Percentiles rank a stretch among this genome's conserved stretches.
phyloP scores from a whole-genome alignment of 2,113 vertebrate genomes.

The Chrysochloris asiatica region DNA sequence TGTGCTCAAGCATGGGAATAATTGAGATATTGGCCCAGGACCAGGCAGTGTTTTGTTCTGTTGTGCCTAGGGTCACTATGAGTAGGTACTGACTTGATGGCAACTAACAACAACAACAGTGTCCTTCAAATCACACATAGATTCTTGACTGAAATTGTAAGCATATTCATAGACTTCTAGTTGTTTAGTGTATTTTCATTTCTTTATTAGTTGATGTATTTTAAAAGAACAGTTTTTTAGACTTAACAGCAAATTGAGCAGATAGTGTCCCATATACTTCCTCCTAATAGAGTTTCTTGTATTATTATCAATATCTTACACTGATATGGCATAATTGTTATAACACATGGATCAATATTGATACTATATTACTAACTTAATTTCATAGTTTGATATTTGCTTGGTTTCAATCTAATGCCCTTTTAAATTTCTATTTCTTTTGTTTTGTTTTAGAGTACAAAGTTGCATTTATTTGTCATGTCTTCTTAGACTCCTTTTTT shows the following conservation, averaged over 20 bases:
- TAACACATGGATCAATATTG: background rate
- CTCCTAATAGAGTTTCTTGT: background rate
- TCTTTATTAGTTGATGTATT: background rate
- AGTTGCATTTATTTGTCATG: background rate
- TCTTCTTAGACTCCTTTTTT: background rate
- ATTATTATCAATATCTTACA: background rate
- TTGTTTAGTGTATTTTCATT: background rate
- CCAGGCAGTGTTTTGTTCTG: no score
- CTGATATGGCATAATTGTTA: background rate
- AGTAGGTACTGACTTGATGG: no score
- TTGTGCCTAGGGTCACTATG: no score
- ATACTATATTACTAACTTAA: background rate
- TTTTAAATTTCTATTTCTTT: no score
- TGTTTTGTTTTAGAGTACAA: background rate
- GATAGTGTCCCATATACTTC: background rate
- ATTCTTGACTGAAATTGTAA: background rate
- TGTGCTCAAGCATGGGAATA: no score
- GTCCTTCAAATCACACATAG: background rate
- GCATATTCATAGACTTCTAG: constrained; percentile 8
- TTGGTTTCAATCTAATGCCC: background rate
- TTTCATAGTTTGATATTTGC: background rate
- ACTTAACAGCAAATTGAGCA: background rate
- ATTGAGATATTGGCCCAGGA: no score
- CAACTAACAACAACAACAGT: no score
- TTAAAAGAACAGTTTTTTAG: background rate